Evolutionary conservation across 2,888 invertebrate genomes (phyloP), one percentile per base, ranked within the genome.

Genomic region (Caenorhabditis virilis): DNA sequence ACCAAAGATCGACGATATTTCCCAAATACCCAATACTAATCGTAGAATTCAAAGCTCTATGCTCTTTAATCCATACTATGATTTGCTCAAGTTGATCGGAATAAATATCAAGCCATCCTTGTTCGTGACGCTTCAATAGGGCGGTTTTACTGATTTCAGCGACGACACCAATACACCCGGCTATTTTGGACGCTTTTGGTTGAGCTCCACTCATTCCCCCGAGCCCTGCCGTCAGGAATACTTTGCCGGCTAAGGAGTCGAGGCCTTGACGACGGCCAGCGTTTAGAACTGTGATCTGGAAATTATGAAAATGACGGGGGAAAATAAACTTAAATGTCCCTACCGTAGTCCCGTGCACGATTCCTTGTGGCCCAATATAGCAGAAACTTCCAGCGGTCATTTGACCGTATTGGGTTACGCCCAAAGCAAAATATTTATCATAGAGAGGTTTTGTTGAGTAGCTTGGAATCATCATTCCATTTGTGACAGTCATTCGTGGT

Each of bases 331-430:
- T 6, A 30, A 16, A 7, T 2, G 25, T n/a, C 4, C 39, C 20
- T 82, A 88, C 88, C 59, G 87, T 87, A 4, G 88, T 89, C 25
- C 88, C 88, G 76, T 89, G 88, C 13, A 88, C 88, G 62, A 89
- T 89, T 18, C 88, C 88, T 77, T 89, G 88, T 9, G 88, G 88
- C 6, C 88, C 88, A 69, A 88, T 88, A 81, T 89, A 88, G 70
- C 88, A 88, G 76, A 85, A 89, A 72, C 71, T 71, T 15, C 88
- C 88, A 7, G 88, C 88, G 5, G 88, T 88, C 88, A 88, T 88
- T 79, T 88, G 88, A 0, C 88, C 88, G 79, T 88, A 88, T 84
- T 87, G 86, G 1, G 88, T 86, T 1, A 87, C 87, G 26, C 88
- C 88, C 18, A 88, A 78, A 2, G 88, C 88, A 81, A 89, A 89